These are phyloP conservation scores for Cyprinodon brontotheroides DNA, from an alignment of 2,113 vertebrate species.

Conservation along the genomic window DNA sequence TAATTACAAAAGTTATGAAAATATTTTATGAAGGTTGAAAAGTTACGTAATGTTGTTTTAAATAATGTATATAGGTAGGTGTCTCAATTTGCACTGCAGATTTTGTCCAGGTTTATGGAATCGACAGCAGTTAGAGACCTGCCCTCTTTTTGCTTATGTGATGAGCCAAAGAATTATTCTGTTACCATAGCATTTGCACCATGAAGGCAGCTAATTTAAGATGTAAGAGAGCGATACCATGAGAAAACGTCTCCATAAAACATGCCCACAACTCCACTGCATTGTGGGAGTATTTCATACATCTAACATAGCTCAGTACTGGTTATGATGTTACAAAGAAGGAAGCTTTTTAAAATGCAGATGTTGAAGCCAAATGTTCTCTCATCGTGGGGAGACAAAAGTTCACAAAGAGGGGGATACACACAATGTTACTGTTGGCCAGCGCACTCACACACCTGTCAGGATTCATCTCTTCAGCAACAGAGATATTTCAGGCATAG, in stretches of 20 bases:
- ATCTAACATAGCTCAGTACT: constrained; percentile 14
- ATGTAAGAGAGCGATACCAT: constrained; percentile 16
- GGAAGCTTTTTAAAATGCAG: constrained; percentile 42
- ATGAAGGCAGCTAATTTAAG: constrained; percentile 16
- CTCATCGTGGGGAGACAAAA: constrained; percentile 29
- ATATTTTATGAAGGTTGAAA: too few species aligned
- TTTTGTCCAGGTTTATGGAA: not conserved
- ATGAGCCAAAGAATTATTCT: not conserved
- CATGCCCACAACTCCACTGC: constrained; percentile 19
- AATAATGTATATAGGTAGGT: not conserved
- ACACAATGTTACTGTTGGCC: constrained; percentile 31
- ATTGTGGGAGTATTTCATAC: constrained; percentile 36
- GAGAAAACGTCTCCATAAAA: constrained; percentile 28
- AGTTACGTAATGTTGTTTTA: not conserved
- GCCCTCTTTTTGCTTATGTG: not conserved
- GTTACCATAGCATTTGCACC: constrained; percentile 12
- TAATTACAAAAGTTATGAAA: too few species aligned
- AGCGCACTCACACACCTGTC: constrained; percentile 59
- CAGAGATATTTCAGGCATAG: constrained; percentile 28
- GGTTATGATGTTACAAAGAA: constrained; percentile 25
- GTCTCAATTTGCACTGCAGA: not conserved
- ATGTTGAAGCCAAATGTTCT: constrained; percentile 25
- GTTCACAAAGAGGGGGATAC: constrained; percentile 14
- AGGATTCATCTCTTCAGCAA: constrained; percentile 52
- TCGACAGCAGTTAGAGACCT: not conserved